A percentile compares a stretch with the other conserved stretches of the same genome.
Evolutionary conservation across 1,140 invertebrate genomes (phyloP).

Genomic region (Araneus ventricosus): DNA sequence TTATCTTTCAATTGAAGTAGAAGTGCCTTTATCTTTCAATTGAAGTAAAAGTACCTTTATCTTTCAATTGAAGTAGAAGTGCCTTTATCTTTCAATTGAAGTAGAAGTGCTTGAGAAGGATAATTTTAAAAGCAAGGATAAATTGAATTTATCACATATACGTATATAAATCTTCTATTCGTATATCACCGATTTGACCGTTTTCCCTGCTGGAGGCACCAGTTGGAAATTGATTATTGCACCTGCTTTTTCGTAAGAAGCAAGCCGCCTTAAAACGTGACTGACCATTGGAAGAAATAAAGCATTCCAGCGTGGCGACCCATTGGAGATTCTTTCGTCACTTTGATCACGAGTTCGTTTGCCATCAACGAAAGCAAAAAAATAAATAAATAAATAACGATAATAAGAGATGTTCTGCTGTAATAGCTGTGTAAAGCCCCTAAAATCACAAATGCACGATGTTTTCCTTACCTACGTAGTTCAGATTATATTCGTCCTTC

Average conservation of each 20-base stretch:
- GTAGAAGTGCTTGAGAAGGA: too few relatives aligned
- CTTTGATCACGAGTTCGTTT: slow-evolving; percentile 14
- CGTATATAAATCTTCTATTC: not conserved
- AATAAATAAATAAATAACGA: not conserved
- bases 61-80: too few relatives aligned
- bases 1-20: too few relatives aligned
- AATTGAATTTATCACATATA: too few relatives aligned
- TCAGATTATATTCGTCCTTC: not conserved
- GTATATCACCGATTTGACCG: not conserved
- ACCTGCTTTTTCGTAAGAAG: slow-evolving; percentile 30
- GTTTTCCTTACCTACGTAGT: not conserved
- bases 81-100: too few relatives aligned
- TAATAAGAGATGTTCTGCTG: not conserved
- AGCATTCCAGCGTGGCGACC: not conserved
- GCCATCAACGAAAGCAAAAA: not conserved
- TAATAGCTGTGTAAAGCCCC: slow-evolving; percentile 23
- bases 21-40: too few relatives aligned
- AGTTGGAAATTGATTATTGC: slow-evolving; percentile 5
- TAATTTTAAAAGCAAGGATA: too few relatives aligned
- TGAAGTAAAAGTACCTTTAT: too few relatives aligned
- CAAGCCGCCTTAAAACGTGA: slow-evolving; percentile 4
- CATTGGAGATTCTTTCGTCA: slow-evolving; percentile 24
- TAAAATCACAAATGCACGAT: not conserved
- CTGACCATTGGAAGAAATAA: slow-evolving; percentile 22
- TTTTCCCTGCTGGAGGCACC: not conserved